Evolutionary conservation across 2,888 invertebrate species (phyloP).

Genomic region (Galerucella calmariensis): DNA sequence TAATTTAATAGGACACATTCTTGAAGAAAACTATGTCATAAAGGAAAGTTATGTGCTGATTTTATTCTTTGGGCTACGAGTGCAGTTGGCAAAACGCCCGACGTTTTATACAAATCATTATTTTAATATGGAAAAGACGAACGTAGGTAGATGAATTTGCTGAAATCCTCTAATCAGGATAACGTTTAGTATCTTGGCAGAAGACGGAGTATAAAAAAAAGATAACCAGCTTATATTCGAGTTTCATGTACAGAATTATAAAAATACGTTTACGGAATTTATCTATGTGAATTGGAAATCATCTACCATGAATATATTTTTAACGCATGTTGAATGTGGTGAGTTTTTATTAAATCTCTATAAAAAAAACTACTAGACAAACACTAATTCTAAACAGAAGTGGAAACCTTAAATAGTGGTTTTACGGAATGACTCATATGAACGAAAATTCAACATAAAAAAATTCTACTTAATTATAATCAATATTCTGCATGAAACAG

Average conservation of each 20-base stretch:
- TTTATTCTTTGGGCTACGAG: conserved; percentile 19
- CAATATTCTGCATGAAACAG: too few species aligned
- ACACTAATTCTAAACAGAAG: too few species aligned
- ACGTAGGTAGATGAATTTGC: conserved; percentile 14
- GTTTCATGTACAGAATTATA: neutral
- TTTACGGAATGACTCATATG: too few species aligned
- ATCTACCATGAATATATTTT: neutral
- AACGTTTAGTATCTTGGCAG: neutral
- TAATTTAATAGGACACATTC: conserved; percentile 27
- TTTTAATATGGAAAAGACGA: conserved; percentile 15
- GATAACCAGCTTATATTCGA: neutral
- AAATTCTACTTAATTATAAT: too few species aligned
- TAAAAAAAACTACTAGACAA: too few species aligned
- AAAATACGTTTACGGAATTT: neutral
- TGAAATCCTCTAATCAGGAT: conserved; percentile 11
- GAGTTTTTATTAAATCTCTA: too few species aligned
- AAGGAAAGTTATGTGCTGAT: conserved; percentile 25
- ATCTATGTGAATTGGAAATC: neutral
- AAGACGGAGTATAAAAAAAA: neutral
- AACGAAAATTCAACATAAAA: too few species aligned
- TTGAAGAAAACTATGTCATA: conserved; percentile 25
- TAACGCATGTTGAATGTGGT: neutral
- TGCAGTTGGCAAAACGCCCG: conserved; percentile 20
- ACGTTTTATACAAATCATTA: conserved; percentile 28
- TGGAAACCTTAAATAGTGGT: too few species aligned